Evolutionary conservation across 2,888 invertebrate species (phyloP).

Genomic region (Oscheius sp.): DNA sequence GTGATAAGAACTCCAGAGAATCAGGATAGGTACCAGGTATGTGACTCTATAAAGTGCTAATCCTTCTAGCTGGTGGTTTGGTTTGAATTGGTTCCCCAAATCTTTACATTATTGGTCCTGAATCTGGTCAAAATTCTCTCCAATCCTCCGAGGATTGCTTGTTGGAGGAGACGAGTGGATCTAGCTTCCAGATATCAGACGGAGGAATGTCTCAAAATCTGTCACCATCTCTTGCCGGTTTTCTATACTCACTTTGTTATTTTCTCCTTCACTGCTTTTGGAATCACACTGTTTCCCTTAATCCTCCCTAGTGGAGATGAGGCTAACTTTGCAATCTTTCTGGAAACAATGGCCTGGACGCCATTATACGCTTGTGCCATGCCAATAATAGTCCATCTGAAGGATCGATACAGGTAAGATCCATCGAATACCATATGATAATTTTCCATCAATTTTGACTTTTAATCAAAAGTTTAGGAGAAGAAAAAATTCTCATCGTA

Average conservation of each 20-base stretch:
- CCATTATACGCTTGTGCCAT: slow-evolving; percentile 21
- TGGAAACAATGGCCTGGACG: slow-evolving; percentile 25
- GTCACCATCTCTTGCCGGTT: slow-evolving; percentile 19
- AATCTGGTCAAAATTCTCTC: slow-evolving; percentile 14
- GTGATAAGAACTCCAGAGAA: slow-evolving; percentile 26
- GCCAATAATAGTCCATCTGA: slow-evolving; percentile 17
- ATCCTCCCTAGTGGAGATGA: slow-evolving; percentile 16
- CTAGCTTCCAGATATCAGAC: slow-evolving; percentile 25
- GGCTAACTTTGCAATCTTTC: slow-evolving; percentile 23
- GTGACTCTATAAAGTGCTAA: not conserved
- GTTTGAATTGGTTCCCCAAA: slow-evolving; percentile 20
- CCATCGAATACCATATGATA: no score
- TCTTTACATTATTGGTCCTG: slow-evolving; percentile 5
- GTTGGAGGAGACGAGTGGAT: slow-evolving; percentile 24
- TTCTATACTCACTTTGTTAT: slow-evolving; percentile 28
- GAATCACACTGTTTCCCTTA: slow-evolving; percentile 19
- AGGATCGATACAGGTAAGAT: slow-evolving; percentile 22
- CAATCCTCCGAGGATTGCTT: slow-evolving; percentile 16
- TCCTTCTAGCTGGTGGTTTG: slow-evolving; percentile 16
- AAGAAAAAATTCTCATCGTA: slow-evolving; percentile 1
- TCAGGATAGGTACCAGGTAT: slow-evolving; percentile 19
- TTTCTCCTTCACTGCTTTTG: slow-evolving; percentile 22
- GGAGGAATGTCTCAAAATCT: slow-evolving; percentile 26
- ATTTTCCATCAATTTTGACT: not conserved
- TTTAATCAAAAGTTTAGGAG: slow-evolving; percentile 2